Conservation (phyloP, 1,140 invertebrate genomes). For the Drosophila azteca region DNA sequence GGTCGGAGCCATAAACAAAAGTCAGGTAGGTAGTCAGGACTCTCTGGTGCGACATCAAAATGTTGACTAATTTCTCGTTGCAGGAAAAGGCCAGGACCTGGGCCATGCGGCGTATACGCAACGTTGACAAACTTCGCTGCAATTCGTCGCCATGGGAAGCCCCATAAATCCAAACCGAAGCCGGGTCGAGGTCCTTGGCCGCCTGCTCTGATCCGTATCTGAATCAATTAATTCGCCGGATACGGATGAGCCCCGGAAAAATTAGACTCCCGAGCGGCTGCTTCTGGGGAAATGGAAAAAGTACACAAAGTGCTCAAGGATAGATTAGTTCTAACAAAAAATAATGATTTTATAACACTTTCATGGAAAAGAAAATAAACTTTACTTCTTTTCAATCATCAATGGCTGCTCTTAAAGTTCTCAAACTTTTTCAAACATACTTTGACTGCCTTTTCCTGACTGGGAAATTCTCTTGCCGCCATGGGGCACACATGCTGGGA, state of each 20-base stretch:
- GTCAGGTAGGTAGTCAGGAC: constrained; percentile 62
- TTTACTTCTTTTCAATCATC: no score
- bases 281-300: constrained; percentile 1
- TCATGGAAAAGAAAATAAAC: no score
- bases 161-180: constrained; percentile 31
- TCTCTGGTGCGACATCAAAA: constrained; percentile 60
- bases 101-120: constrained; percentile 50
- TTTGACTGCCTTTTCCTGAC: constrained; percentile 31
- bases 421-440: constrained; percentile 20
- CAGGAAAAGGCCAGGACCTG: not conserved
- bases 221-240: constrained; percentile 38
- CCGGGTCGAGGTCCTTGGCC: not conserved
- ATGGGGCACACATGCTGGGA: constrained; percentile 34
- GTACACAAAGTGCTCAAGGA: no score
- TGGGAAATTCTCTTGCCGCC: constrained; percentile 31
- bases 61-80: constrained; percentile 72
- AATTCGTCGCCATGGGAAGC: constrained; percentile 38
- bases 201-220: constrained; percentile 27
- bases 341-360: no score
- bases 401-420: constrained; percentile 19
- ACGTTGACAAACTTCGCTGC: constrained; percentile 44
- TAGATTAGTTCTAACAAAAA: no score
- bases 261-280: constrained; percentile 12
- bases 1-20: constrained; percentile 61
- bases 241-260: constrained; percentile 29